phyloP scores from a whole-genome alignment of 2,888 invertebrate species.

The Agriopis aurantiaria region DNA sequence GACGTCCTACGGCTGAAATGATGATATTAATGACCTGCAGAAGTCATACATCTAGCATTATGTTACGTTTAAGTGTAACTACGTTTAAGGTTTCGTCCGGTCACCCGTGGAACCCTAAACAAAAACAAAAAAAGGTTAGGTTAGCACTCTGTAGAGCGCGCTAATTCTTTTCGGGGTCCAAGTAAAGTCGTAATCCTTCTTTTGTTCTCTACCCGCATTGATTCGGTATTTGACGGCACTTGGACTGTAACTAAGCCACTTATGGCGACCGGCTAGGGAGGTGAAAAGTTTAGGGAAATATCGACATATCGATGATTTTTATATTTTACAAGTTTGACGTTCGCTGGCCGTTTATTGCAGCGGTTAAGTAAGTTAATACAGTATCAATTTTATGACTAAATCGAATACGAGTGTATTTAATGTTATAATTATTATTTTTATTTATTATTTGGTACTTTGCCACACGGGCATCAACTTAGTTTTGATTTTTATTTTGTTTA shows the following conservation, averaged over 20 bases:
- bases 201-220: slow-evolving; percentile 82
- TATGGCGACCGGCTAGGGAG: slow-evolving; percentile 65
- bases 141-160: slow-evolving; percentile 39
- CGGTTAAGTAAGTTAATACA: not conserved
- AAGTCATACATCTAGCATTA: too few species aligned
- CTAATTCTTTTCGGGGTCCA: slow-evolving; percentile 44
- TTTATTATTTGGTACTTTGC: too few species aligned
- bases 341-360: too few species aligned
- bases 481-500: too few species aligned
- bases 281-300: slow-evolving; percentile 38
- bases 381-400: too few species aligned
- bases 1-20: too few species aligned
- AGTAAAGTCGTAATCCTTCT: slow-evolving; percentile 50
- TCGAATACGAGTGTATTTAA: too few species aligned
- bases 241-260: slow-evolving; percentile 83
- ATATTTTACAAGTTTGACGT: not conserved
- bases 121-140: slow-evolving; percentile 40
- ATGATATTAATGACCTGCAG: too few species aligned
- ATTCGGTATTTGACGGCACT: slow-evolving; percentile 75
- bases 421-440: too few species aligned
- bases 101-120: slow-evolving; percentile 29
- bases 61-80: too few species aligned
- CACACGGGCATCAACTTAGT: too few species aligned
- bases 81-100: not conserved
- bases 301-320: slow-evolving; percentile 44